These are phyloP conservation scores for Siderastrea siderea DNA, from an alignment of 92 coral and sea anemone species.

Conservation along the genomic window DNA sequence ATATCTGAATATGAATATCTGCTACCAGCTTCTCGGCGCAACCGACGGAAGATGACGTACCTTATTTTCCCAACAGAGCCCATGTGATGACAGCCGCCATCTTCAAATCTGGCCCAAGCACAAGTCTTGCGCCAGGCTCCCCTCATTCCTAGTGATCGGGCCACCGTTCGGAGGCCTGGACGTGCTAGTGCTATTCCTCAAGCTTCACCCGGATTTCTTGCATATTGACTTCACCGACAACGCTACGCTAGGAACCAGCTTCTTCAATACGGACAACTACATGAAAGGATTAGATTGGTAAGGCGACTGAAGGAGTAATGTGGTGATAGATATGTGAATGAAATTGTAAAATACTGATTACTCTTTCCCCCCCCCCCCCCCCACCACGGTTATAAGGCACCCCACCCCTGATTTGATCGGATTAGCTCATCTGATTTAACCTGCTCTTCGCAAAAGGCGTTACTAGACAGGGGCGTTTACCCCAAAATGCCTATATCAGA, in stretches of 20 bases:
- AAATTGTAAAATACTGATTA: neutral
- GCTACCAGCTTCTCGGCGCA: no score
- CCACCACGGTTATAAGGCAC: no score
- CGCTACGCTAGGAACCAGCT: slow-evolving; percentile 73
- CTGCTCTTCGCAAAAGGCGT: no score
- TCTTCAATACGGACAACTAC: slow-evolving; percentile 94
- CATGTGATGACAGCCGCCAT: slow-evolving; percentile 96
- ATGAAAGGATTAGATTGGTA: slow-evolving; percentile 97
- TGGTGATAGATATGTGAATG: no score
- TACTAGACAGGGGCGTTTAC: no score
- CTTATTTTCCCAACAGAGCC: slow-evolving; percentile 69
- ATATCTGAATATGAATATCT: no score
- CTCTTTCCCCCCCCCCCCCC: no score
- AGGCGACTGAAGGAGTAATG: slow-evolving; percentile 21
- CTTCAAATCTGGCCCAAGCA: slow-evolving; percentile 93
- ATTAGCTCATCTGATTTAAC: no score
- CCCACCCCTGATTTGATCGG: no score
- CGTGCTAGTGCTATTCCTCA: slow-evolving; percentile 77
- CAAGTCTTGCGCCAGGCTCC: slow-evolving; percentile 92
- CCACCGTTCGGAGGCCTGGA: slow-evolving; percentile 98
- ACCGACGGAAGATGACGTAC: no score
- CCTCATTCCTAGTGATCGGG: slow-evolving; percentile 93
- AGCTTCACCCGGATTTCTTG: slow-evolving; percentile 86
- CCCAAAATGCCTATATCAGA: no score
- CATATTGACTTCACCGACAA: slow-evolving; percentile 46